Conservation (phyloP, 2,113 vertebrate species). For the Sceloporus tristichus region DNA sequence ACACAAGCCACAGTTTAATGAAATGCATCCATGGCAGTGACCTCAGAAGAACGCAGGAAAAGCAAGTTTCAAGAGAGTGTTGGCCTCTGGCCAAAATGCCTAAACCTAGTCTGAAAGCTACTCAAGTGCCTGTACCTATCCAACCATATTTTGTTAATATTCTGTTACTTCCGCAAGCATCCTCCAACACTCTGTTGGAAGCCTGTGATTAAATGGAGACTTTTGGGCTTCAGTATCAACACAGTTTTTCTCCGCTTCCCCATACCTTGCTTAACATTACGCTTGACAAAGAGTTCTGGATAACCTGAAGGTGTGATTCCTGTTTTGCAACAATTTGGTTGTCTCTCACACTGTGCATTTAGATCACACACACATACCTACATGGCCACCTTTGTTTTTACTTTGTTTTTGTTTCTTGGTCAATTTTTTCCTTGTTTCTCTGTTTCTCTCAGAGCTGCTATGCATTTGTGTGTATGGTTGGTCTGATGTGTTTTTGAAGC, state of each 20-base stretch:
- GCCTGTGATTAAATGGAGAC: too few relatives aligned
- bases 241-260: neutral
- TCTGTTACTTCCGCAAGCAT: too few relatives aligned
- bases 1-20: constrained; percentile 38
- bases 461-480: neutral
- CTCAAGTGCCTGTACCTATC: neutral
- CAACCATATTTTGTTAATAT: too few relatives aligned
- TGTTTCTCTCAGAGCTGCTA: neutral
- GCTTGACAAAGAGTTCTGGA: neutral
- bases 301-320: neutral
- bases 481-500: too few relatives aligned
- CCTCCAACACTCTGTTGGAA: too few relatives aligned
- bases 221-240: neutral
- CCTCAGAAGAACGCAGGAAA: constrained; percentile 24
- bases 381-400: too few relatives aligned
- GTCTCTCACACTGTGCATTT: neutral
- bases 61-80: constrained; percentile 35
- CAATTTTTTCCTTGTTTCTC: too few relatives aligned
- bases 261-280: neutral
- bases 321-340: neutral
- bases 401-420: too few relatives aligned
- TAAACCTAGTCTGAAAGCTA: neutral
- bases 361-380: neutral
- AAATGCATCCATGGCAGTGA: constrained; percentile 43
- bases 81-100: neutral